Base-by-base conservation (phyloP, 2,797 vertebrate species). In the Benthosema pterotum region DNA sequence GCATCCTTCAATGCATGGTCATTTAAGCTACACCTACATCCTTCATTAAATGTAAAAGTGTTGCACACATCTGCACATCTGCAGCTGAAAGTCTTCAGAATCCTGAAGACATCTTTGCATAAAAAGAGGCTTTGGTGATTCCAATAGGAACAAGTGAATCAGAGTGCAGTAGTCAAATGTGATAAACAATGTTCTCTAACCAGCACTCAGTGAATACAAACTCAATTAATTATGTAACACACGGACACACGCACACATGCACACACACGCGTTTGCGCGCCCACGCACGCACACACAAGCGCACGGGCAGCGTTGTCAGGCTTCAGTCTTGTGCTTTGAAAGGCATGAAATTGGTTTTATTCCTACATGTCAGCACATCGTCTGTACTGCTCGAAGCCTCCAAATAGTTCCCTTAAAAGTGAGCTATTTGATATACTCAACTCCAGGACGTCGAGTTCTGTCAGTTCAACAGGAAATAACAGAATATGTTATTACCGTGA, bases 281-380 rank as follows among this genome's bases (percentile, higher is more conserved):
- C 7, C 32, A 28, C 25, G 6, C 19, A 22, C 19, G 4, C 19
- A 22, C 19, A 22, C 19, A 22, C 22, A 25, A 3, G 5, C 22
- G 5, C 28, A 32, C 69, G 75, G 67, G 64, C 76, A 13, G 72
- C 67, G 77, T 84, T 85, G 82, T 83, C 86, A 78, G 78, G 86
- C 77, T 69, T 88, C 76, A 86, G 78, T 83, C 85, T 75, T 74
- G 74, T 69, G 81, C 80, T 84, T 85, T 86, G 72, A 82, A 77
- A 83, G 79, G 74, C 88, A 88, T 88, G 85, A 86, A 89, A 91
- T 90, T 83, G 79, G 62, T 85, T 90, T 91, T 72, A 87, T 82
- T 83, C 80, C 77, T 52, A 71, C 68, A 85, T 82, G 82, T 88
- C 84, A 85, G 83, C 78, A 74, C 42, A 72, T 76, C 79, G 57